Evolutionary conservation across 1,140 invertebrate genomes (phyloP).

Genomic region (Microplitis mediator): DNA sequence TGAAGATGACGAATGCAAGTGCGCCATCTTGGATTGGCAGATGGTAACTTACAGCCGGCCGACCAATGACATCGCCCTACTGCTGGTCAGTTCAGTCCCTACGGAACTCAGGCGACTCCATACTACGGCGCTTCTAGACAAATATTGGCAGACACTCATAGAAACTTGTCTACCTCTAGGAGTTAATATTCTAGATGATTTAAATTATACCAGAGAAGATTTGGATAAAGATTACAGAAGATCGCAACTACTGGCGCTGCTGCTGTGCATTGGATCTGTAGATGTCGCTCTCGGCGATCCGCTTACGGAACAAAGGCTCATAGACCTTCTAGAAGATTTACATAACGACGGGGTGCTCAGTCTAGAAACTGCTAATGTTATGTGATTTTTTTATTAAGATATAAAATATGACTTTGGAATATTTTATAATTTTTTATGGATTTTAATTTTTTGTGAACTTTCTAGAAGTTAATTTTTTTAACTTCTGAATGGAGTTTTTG

Average conservation of each 20-base stretch:
- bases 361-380: slow-evolving; percentile 26
- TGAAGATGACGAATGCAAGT: slow-evolving; percentile 60
- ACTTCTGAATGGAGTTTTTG: too few species aligned
- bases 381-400: background rate
- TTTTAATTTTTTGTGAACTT: too few species aligned
- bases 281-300: slow-evolving; percentile 74
- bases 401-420: background rate
- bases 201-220: slow-evolving; percentile 64
- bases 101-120: slow-evolving; percentile 71
- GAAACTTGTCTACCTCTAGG: slow-evolving; percentile 64
- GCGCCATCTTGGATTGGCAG: slow-evolving; percentile 80
- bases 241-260: slow-evolving; percentile 74
- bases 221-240: slow-evolving; percentile 71
- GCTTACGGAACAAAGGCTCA: slow-evolving; percentile 72
- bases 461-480: too few species aligned
- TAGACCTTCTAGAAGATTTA: slow-evolving; percentile 67
- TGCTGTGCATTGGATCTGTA: slow-evolving; percentile 80
- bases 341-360: slow-evolving; percentile 65
- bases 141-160: slow-evolving; percentile 72
- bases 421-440: too few species aligned
- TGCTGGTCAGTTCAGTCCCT: slow-evolving; percentile 78
- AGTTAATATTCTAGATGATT: slow-evolving; percentile 66
- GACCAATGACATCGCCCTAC: slow-evolving; percentile 78
- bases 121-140: slow-evolving; percentile 68
- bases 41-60: slow-evolving; percentile 80